These are phyloP conservation scores for Bucorvus abyssinicus DNA, from an alignment of 2,797 vertebrate genomes.

Conservation along the genomic window DNA sequence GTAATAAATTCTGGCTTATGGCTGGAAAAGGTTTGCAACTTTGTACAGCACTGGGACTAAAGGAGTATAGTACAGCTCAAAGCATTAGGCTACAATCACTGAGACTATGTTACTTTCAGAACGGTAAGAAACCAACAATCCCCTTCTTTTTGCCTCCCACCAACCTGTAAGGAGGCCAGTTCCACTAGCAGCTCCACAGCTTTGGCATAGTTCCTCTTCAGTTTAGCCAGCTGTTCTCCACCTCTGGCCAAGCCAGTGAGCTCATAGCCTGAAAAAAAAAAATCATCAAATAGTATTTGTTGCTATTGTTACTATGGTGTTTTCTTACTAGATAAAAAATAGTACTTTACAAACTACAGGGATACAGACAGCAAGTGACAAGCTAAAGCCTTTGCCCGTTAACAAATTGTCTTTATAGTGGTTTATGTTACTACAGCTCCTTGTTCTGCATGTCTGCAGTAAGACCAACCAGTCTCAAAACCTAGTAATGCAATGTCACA, in stretches of 20 bases:
- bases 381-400: neutral
- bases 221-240: slow-evolving; percentile 94
- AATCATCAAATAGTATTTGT: neutral
- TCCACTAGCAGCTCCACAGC: slow-evolving; percentile 98
- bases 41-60: neutral
- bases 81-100: neutral
- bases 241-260: slow-evolving; percentile 95
- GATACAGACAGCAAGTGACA: neutral
- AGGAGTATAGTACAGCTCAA: neutral
- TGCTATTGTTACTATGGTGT: neutral
- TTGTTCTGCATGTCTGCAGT: neutral
- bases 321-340: neutral
- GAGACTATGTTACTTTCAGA: neutral
- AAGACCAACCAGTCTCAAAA: neutral
- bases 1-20: neutral
- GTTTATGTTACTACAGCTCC: neutral
- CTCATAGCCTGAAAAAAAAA: slow-evolving; percentile 87
- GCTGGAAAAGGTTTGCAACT: neutral
- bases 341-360: neutral
- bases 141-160: neutral
- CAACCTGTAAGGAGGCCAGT: slow-evolving; percentile 95
- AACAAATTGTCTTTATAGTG: neutral
- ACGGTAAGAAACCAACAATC: neutral
- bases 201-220: slow-evolving; percentile 98
- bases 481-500: neutral